Percentiles rank a stretch among this genome's conserved stretches.
Conservation (phyloP, 2,113 vertebrate genomes). For the Saimiri boliviensis region DNA sequence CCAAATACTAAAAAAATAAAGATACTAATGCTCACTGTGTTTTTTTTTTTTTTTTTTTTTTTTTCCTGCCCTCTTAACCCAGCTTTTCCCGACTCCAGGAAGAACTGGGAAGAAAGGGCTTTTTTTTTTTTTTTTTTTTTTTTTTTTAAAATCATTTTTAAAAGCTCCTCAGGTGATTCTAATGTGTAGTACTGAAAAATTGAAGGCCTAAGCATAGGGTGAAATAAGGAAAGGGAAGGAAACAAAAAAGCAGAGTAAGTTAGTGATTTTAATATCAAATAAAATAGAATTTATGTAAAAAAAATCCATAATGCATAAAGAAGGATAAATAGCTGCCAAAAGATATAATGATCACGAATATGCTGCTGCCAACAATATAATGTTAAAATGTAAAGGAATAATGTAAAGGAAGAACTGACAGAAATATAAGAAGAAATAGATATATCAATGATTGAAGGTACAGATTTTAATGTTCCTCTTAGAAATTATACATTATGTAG, state of each 20-base stretch:
- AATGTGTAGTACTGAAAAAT: not conserved
- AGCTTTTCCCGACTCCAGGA: too few relatives aligned
- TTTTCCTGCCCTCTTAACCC: too few relatives aligned
- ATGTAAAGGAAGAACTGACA: not conserved
- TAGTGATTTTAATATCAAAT: not conserved
- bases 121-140: not conserved
- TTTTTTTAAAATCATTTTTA: not conserved
- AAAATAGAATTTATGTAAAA: not conserved
- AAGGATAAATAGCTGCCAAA: not conserved
- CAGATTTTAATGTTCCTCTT: not conserved
- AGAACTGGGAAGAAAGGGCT: too few relatives aligned
- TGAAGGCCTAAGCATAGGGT: not conserved
- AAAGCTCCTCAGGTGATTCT: not conserved
- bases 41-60: too few relatives aligned
- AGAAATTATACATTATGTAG: not conserved
- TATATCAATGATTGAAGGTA: not conserved
- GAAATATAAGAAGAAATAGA: not conserved
- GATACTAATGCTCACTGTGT: not conserved
- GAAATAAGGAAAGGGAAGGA: not conserved
- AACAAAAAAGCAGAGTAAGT: not conserved
- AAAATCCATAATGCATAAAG: not conserved
- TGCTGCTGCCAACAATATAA: not conserved
- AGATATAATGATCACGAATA: not conserved
- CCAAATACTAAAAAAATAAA: not conserved
- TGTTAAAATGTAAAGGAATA: not conserved